A percentile compares a stretch with the other conserved stretches of the same genome.
These are phyloP conservation scores for Scaptomyza hsui DNA, from an alignment of 1,140 invertebrate genomes.

Conservation along the genomic window DNA sequence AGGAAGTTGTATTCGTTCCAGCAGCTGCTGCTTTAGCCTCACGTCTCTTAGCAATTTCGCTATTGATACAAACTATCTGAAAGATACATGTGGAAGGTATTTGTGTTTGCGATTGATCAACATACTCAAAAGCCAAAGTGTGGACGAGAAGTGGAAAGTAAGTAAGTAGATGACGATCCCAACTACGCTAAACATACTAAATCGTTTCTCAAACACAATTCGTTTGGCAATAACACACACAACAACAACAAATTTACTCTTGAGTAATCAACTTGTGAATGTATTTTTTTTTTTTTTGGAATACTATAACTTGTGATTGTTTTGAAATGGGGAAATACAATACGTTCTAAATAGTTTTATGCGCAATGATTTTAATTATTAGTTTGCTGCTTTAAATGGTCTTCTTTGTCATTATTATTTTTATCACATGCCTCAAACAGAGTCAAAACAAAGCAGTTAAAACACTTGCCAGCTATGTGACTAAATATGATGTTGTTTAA, in stretches of 20 bases:
- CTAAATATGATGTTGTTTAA: conserved; percentile 10
- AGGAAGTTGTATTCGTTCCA: conserved; percentile 21
- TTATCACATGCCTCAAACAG: conserved; percentile 14
- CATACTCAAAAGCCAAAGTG: conserved; percentile 46
- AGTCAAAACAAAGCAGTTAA: conserved; percentile 5
- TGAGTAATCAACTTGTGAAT: conserved; percentile 32
- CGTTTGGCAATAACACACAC: conserved; percentile 12
- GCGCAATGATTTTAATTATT: conserved; percentile 6
- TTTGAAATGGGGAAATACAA: neutral
- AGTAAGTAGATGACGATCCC: neutral
- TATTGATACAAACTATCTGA: conserved; percentile 81
- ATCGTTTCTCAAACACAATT: conserved; percentile 17
- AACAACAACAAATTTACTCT: conserved; percentile 16
- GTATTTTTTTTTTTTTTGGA: too few relatives aligned
- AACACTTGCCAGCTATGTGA: conserved; percentile 25
- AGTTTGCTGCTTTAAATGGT: neutral
- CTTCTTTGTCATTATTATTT: conserved; percentile 13
- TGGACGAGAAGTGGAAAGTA: conserved; percentile 5
- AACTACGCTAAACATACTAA: conserved; percentile 19
- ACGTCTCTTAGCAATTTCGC: conserved; percentile 64
- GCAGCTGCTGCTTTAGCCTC: conserved; percentile 51
- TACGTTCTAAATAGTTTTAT: conserved; percentile 1
- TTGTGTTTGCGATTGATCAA: conserved; percentile 71
- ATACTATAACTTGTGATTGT: conserved; percentile 6
- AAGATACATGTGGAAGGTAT: conserved; percentile 68